Percentiles rank a stretch among this genome's conserved stretches.
Conservation (phyloP, 2,113 vertebrate species). For the Ctenodactylus gundi region DNA sequence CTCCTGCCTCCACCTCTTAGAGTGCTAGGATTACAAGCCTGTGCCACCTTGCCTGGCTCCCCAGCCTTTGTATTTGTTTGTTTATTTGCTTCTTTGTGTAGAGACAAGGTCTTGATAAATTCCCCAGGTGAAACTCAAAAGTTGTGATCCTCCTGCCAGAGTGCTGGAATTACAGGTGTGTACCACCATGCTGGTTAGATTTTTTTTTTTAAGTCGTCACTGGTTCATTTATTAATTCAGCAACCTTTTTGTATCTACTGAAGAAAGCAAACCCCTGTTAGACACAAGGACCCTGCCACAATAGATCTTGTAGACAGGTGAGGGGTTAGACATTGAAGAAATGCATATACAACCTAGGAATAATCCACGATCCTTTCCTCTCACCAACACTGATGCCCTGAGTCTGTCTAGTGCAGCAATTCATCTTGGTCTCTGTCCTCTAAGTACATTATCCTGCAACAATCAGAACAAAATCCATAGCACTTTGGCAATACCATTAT, state of each 20-base stretch:
- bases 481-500: background rate
- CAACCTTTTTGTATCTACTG: background rate
- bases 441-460: background rate
- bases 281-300: background rate
- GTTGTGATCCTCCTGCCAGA: background rate
- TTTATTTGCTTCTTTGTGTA: too few relatives aligned
- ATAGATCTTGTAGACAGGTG: background rate
- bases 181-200: background rate
- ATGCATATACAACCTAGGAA: background rate
- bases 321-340: background rate
- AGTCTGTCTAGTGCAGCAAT: background rate
- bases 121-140: background rate
- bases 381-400: background rate
- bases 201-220: slow-evolving; percentile 12
- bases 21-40: too few relatives aligned
- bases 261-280: background rate
- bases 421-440: background rate
- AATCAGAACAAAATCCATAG: background rate
- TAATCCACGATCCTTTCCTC: background rate
- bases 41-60: too few relatives aligned
- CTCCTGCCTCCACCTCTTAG: too few relatives aligned
- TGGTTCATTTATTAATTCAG: background rate
- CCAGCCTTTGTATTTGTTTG: too few relatives aligned
- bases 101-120: background rate
- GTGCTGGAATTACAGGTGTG: background rate